Base-by-base conservation (phyloP, 1,140 invertebrate genomes). In the Oedothorax gibbosus region DNA sequence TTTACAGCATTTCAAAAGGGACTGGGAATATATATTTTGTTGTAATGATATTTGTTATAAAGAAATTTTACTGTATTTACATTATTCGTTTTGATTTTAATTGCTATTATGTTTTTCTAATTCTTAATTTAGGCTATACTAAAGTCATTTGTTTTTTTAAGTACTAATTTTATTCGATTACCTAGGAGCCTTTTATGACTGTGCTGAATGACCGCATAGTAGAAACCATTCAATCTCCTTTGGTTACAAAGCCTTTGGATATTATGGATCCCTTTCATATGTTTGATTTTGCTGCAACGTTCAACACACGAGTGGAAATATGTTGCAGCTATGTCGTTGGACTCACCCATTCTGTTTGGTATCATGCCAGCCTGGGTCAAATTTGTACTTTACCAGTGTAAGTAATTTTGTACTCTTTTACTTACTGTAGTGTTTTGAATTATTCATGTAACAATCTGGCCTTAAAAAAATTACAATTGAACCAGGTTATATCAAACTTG, bases 121-220 rank as follows among this genome's bases (percentile, higher is more conserved):
- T 35, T 35, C 35, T 35, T 35, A 35, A 35, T 35, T 35, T 35
- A 35, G 35, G n/a, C n/a, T n/a, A n/a, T n/a, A 35, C 35, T 35
- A 1, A 35, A 35, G 2, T 35, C 5, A 35, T 5, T 35, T 35
- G 35, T 5, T 35, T 35, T 35, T 2, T 35, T 35, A 35, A 35
- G 35, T 35, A 35, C 35, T 35, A 35, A 18, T 57, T 71, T 57
- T 60, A n/a, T 77, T 15, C 60, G 9, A 50, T 0, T 54, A 12
- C 35, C 35, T 80, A 90, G 90, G 96, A 98, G 86, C 91, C 92
- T 35, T 95, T 94, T 88, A 95, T 96, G 90, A 93, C 92, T 20
- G 93, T 95, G 0, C 91, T 99, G 14, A 95, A 98, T 88, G 96
- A 98, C 75, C 92, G 95, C 18, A 92, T 99, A 12, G 90, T 96